Evolutionary conservation across 92 coral and sea anemone species (phyloP).

Genomic region (Phenganax stokvisi): DNA sequence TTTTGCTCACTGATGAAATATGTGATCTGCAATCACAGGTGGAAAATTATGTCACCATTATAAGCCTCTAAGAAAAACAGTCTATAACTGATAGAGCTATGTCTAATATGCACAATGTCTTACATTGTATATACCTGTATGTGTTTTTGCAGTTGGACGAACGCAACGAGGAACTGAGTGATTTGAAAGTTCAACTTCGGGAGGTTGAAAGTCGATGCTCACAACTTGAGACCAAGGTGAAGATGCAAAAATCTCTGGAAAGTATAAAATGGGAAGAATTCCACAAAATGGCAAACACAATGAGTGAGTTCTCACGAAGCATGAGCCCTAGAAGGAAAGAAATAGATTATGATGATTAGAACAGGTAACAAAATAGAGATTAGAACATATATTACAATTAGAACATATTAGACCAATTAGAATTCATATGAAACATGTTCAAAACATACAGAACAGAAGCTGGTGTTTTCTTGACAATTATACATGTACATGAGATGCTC

Average conservation of each 20-base stretch:
- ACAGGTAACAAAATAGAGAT: not conserved
- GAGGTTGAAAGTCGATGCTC: conserved; percentile 78
- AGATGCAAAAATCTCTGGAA: conserved; percentile 85
- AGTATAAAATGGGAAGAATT: conserved; percentile 98
- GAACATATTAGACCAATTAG: too few species aligned
- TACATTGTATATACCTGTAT: not conserved
- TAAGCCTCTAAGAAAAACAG: not conserved
- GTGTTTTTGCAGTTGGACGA: conserved; percentile 70
- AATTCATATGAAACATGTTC: too few species aligned
- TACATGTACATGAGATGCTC: not conserved
- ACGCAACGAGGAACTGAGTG: conserved; percentile 69
- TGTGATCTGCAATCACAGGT: conserved; percentile 81
- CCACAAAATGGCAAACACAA: conserved; percentile 86
- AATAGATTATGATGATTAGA: conserved; percentile 37
- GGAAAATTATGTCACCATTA: not conserved
- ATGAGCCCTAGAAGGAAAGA: conserved; percentile 71
- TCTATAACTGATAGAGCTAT: not conserved
- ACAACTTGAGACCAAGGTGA: conserved; percentile 85
- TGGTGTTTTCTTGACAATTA: not conserved
- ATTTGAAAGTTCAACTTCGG: conserved; percentile 61
- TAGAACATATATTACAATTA: too few species aligned
- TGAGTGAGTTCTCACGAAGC: conserved; percentile 83
- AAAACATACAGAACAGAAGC: not conserved
- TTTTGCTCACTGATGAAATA: conserved; percentile 79
- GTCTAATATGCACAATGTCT: not conserved